Base-by-base conservation (phyloP, 2,797 vertebrate genomes). In the Pristis pectinata region DNA sequence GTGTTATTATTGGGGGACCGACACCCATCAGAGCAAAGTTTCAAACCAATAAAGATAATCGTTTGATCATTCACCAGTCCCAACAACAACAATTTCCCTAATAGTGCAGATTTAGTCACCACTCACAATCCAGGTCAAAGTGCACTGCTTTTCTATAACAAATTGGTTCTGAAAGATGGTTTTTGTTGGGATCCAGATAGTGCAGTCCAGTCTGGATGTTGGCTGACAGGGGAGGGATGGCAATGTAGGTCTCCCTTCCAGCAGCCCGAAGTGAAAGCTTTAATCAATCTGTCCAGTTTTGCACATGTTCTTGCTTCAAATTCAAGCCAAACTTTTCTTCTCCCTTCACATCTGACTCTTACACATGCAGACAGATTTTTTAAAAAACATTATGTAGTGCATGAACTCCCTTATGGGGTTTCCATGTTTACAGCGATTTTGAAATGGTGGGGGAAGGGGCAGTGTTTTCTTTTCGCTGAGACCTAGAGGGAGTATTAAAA, bases 301-400 rank as follows among this genome's bases (percentile, higher is more conserved):
- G n/a, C n/a, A 64, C 41, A 91, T 17, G 22, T 37, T 64, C 17
- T 91, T 64, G 59, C 34, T 91, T 53, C 30, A 56, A 41, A 64
- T 91, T 41, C 87, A 64, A 91, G 87, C 87, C 59, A 91, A 91
- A 17, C 87, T 91, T 8, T 10, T 91, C 87, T 59, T n/a, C 87
- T 64, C 87, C 59, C 87, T 64, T 91, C 59, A 41, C 87, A 91
- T 64, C n/a, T 67, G 87, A 91, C 59, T 91, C 2, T 64, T 91
- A 37, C n/a, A 61, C 61, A 91, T 61, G 22, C 61, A 91, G 64
- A 64, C n/a, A 37, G 59, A 37, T 91, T 91, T 53, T 34, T 67
- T 67, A n/a, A 59, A 87, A 59, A 61, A 91, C n/a, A 64, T 91
- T 64, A 91, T 89, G 87, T 91, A 67, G 87, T 67, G 37, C n/a